phyloP scores from a whole-genome alignment of 2,888 invertebrate species.

The Trichacis sp. region DNA sequence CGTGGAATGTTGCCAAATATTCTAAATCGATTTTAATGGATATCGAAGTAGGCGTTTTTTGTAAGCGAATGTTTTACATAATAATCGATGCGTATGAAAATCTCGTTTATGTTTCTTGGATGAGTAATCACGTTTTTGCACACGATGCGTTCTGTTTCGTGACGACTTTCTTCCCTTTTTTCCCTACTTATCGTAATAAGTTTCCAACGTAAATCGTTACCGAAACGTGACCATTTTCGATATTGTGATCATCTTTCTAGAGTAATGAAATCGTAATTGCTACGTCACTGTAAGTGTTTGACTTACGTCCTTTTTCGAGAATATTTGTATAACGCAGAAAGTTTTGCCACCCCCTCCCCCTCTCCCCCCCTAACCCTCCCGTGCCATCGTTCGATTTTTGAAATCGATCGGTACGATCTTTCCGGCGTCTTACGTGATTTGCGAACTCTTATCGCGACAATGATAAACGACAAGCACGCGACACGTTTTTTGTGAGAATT shows the following conservation, averaged over 20 bases:
- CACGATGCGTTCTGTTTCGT: not conserved
- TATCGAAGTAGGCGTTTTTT: not conserved
- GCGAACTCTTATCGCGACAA: not conserved
- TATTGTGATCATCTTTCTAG: slow-evolving; percentile 2
- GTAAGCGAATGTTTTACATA: not conserved
- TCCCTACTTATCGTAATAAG: slow-evolving; percentile 28
- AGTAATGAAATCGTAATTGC: not conserved
- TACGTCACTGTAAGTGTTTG: not conserved
- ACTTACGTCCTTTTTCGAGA: slow-evolving; percentile 12
- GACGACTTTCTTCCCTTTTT: slow-evolving; percentile 11
- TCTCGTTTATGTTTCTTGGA: too few relatives aligned
- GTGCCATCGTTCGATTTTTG: slow-evolving; percentile 27
- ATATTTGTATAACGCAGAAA: slow-evolving; percentile 20
- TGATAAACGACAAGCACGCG: not conserved
- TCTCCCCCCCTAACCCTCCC: slow-evolving; percentile 2
- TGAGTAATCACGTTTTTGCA: too few relatives aligned
- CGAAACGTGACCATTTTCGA: slow-evolving; percentile 10
- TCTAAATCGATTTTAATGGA: not conserved
- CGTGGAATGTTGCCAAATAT: slow-evolving; percentile 2
- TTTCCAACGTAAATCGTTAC: slow-evolving; percentile 32
- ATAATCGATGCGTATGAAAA: too few relatives aligned
- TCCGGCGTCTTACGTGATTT: too few relatives aligned
- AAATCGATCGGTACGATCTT: slow-evolving; percentile 27
- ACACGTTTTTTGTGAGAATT: not conserved
- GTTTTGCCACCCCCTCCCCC: not conserved